Evolutionary conservation across 2,888 invertebrate species (phyloP).

Genomic region (Ferrisia virgata): DNA sequence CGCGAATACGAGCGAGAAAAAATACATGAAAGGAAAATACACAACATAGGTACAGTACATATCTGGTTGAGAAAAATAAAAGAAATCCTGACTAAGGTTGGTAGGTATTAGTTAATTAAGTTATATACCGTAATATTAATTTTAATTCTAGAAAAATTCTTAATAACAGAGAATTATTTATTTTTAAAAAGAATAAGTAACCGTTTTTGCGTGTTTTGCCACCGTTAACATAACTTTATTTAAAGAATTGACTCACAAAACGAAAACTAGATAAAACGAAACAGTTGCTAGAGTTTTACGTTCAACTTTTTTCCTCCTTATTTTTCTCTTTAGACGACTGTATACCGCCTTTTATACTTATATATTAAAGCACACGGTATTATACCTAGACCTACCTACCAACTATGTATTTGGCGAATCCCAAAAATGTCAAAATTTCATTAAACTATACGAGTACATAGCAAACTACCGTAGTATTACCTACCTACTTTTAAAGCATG

Average conservation of each 20-base stretch:
- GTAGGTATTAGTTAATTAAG: constrained; percentile 19
- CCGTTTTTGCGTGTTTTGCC: neutral
- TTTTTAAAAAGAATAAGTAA: neutral
- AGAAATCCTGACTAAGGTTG: neutral
- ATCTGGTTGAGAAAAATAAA: neutral
- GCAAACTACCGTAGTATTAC: too few species aligned
- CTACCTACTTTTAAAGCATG: neutral
- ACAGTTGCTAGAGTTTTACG: neutral
- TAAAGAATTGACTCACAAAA: neutral
- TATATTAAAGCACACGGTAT: too few species aligned
- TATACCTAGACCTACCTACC: too few species aligned
- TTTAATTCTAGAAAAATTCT: neutral
- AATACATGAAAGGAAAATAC: neutral
- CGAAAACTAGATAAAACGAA: neutral
- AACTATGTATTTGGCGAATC: too few species aligned
- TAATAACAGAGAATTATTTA: constrained; percentile 8
- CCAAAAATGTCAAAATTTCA: neutral
- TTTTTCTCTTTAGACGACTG: too few species aligned
- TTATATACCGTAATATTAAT: neutral
- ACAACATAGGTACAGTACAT: too few species aligned
- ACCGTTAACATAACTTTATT: neutral
- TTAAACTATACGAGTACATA: neutral
- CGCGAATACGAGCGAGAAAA: neutral
- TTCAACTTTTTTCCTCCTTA: neutral
- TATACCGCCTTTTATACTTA: too few species aligned